phyloP scores from a whole-genome alignment of 2,113 vertebrate genomes.

The Caloenas nicobarica region DNA sequence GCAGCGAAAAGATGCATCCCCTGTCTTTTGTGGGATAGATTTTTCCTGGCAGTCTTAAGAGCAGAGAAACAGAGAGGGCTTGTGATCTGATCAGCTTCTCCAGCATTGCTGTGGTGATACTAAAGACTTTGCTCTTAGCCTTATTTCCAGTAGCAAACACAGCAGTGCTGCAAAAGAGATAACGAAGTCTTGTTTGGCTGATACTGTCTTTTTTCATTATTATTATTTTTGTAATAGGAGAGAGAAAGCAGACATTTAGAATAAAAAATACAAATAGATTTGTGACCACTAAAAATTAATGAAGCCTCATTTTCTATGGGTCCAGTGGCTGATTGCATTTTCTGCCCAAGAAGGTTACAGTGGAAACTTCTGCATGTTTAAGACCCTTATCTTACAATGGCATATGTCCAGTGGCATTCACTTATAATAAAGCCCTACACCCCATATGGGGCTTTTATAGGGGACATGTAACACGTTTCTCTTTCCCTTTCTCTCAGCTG shows the following conservation, averaged over 20 bases:
- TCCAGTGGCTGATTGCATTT: not conserved
- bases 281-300: not conserved
- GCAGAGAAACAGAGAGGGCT: not conserved
- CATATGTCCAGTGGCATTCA: no score
- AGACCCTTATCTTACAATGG: not conserved
- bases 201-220: not conserved
- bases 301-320: not conserved
- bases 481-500: not conserved
- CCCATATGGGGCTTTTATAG: not conserved
- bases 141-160: not conserved
- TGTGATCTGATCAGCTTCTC: conserved; percentile 6
- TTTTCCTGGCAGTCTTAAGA: not conserved
- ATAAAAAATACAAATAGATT: not conserved
- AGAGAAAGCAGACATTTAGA: not conserved
- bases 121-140: not conserved
- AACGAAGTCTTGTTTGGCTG: not conserved
- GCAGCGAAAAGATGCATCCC: not conserved
- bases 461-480: not conserved
- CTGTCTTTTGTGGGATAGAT: not conserved
- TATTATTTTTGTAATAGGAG: not conserved
- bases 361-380: not conserved
- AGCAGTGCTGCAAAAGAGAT: not conserved
- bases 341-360: not conserved
- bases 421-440: not conserved
- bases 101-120: not conserved